phyloP scores from a whole-genome alignment of 2,888 invertebrate species.

The Drosophila dives region DNA sequence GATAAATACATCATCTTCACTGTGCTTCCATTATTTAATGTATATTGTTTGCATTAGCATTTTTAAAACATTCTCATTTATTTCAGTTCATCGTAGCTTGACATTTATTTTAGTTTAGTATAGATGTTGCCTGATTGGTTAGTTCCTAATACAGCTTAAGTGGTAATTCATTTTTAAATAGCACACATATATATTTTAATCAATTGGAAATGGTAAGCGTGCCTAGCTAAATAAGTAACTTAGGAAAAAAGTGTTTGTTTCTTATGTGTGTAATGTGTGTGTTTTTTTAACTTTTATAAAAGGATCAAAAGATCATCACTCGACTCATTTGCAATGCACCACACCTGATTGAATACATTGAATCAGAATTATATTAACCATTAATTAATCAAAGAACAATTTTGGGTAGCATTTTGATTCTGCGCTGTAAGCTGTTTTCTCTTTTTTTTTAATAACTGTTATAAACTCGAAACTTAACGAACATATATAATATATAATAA shows the following conservation, averaged over 20 bases:
- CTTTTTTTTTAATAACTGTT: conserved; percentile 46
- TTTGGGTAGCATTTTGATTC: conserved; percentile 23
- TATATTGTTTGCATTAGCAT: not conserved
- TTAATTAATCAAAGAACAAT: conserved; percentile 22
- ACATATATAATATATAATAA: conserved; percentile 29
- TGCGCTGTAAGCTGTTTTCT: conserved; percentile 13
- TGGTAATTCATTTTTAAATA: conserved; percentile 12
- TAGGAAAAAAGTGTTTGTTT: conserved; percentile 23
- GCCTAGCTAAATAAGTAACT: conserved; percentile 60
- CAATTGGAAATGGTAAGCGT: conserved; percentile 69
- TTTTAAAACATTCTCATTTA: conserved; percentile 35
- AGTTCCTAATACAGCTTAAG: conserved; percentile 29
- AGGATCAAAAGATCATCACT: conserved; percentile 37
- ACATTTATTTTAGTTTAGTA: conserved; percentile 36
- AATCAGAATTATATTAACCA: conserved; percentile 36
- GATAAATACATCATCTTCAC: conserved; percentile 5
- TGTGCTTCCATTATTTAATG: conserved; percentile 17
- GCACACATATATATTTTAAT: conserved; percentile 18
- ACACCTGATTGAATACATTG: conserved; percentile 34
- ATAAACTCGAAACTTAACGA: conserved; percentile 20
- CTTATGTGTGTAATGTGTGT: conserved; percentile 16
- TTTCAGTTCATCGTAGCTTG: conserved; percentile 54
- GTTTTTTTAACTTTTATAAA: conserved; percentile 32
- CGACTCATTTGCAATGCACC: conserved; percentile 33
- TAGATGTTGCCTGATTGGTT: conserved; percentile 36